Evolutionary conservation across 2,797 vertebrate species (phyloP), one percentile per base, ranked within the genome.

Genomic region (Chelon labrosus): DNA sequence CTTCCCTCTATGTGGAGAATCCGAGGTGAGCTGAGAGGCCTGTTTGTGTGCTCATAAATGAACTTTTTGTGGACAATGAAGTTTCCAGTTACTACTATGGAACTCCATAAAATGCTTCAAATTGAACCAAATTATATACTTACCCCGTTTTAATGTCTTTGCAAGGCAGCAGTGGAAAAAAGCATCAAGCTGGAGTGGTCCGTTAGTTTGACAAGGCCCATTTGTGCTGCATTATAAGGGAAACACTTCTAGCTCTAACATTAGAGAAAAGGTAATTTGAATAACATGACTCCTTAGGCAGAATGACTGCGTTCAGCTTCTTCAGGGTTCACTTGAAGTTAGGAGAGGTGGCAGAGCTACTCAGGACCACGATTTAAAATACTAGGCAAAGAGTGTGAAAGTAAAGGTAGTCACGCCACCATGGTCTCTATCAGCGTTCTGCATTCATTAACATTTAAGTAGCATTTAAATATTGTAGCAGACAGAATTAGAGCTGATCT

Each of bases 61-160:
- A 9, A 56, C 52, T 79, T 53, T 78, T 51, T 54, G 47, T 53
- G 37, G 35, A 50, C 17, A 62, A 37, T 56, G n/a, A 10, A 60
- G 62, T 4, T 37, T 14, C 0, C 6, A 50, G 56, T 25, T 19
- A 55, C 39, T n/a, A 7, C 6, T 2, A 11, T 20, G 37, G 39
- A 60, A 39, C 59, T 57, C 54, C 5, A 61, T 58, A 51, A 73
- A 77, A 65, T 19, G 42, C n/a, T 35, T 35, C 22, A 62, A 64
- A n/a, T 37, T 27, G 12, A 14, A 35, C 2, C 0, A 13, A 31
- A 27, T 22, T 22, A 57, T 19, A 31, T 25, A 31, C 14, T 22
- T 19, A 46, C 16, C 12, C 10, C 5, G 27, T n/a, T 51, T 44
- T 44, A 19, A 57, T 65, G 31, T 60, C 60, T 44, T 31, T 37